A percentile compares a stretch with the other conserved stretches of the same genome.
phyloP scores from a whole-genome alignment of 2,888 invertebrate genomes.

The Furcula furcula region DNA sequence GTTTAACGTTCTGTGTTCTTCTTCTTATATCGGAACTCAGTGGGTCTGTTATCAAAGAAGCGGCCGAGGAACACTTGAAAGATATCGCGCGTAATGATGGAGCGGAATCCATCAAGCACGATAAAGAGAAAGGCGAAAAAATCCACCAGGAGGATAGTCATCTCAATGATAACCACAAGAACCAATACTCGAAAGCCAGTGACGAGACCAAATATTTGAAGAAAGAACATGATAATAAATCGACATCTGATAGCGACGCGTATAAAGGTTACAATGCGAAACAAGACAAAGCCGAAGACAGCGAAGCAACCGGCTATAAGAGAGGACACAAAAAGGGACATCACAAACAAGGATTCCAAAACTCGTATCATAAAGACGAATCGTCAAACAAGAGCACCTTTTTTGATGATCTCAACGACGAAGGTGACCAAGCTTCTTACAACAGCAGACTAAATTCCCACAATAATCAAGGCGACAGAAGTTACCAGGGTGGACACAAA shows the following conservation, averaged over 20 bases:
- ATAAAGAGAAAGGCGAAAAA: constrained; percentile 72
- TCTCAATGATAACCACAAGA: constrained; percentile 66
- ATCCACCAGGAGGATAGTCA: constrained; percentile 67
- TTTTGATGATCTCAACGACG: constrained; percentile 83
- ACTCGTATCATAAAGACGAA: constrained; percentile 87
- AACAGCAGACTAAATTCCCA: constrained; percentile 64
- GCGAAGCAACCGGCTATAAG: constrained; percentile 62
- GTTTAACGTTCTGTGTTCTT: constrained; percentile 45
- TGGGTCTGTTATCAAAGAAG: constrained; percentile 67
- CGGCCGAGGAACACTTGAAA: constrained; percentile 72
- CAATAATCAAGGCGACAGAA: constrained; percentile 65
- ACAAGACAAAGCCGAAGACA: constrained; percentile 71
- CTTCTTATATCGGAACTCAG: constrained; percentile 45
- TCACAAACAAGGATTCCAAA: constrained; percentile 85
- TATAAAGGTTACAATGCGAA: constrained; percentile 68
- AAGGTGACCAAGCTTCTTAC: constrained; percentile 69
- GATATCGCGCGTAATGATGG: constrained; percentile 68
- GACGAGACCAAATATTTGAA: constrained; percentile 74
- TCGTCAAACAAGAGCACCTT: constrained; percentile 85
- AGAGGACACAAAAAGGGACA: constrained; percentile 85
- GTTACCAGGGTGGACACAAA: constrained; percentile 67
- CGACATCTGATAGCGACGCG: constrained; percentile 64
- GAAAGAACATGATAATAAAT: constrained; percentile 70
- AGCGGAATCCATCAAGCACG: constrained; percentile 63
- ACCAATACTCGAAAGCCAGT: constrained; percentile 68